A percentile compares a stretch with the other conserved stretches of the same genome.
Evolutionary conservation across 2,797 vertebrate species (phyloP).

Genomic region (Brachyalestes nurse): DNA sequence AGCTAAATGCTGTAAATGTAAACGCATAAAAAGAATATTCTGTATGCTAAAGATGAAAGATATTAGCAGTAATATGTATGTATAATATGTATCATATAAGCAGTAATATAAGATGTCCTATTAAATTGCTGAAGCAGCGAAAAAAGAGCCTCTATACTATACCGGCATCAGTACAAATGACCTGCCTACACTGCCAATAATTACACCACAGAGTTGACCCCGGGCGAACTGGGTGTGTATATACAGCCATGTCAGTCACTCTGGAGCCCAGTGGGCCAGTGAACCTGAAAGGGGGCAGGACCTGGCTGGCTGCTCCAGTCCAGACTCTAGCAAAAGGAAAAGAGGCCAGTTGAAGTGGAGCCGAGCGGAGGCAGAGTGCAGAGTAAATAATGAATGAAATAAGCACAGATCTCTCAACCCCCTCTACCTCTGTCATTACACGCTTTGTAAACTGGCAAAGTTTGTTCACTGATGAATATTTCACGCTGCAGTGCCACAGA

Average conservation of each 20-base stretch:
- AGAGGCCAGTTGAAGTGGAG: slow-evolving; percentile 80
- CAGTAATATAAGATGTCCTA: no score
- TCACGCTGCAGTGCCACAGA: slow-evolving; percentile 57
- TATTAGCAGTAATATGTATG: no score
- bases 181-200: not conserved
- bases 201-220: not conserved
- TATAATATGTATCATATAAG: no score
- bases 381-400: slow-evolving; percentile 78
- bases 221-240: not conserved
- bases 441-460: slow-evolving; percentile 58
- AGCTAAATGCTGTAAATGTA: no score
- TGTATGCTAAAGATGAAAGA: no score
- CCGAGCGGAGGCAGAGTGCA: slow-evolving; percentile 68
- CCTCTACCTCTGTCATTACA: slow-evolving; percentile 62
- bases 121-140: no score
- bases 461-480: slow-evolving; percentile 72
- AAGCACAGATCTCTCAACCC: slow-evolving; percentile 72
- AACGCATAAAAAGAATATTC: no score
- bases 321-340: slow-evolving; percentile 70
- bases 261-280: not conserved
- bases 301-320: slow-evolving; percentile 57
- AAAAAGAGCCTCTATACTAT: no score
- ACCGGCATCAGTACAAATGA: no score
- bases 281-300: slow-evolving; percentile 15
- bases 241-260: not conserved